Conservation (phyloP, 1,140 invertebrate species). For the Lethocerus indicus region DNA sequence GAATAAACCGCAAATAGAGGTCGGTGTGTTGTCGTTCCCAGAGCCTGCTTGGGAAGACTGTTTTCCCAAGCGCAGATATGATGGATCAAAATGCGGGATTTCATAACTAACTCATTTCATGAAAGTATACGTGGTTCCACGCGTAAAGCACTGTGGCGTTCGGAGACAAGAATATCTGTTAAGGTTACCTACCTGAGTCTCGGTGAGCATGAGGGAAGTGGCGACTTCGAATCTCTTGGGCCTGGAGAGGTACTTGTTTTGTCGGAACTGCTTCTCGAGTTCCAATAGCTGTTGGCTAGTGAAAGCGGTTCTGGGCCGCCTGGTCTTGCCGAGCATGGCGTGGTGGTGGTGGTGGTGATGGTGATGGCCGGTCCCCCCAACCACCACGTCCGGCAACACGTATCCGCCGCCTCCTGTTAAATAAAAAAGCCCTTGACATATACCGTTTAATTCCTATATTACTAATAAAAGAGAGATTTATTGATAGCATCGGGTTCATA, state of each 20-base stretch:
- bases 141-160: too few species aligned
- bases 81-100: background rate
- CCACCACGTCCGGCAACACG: too few species aligned
- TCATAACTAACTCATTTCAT: background rate
- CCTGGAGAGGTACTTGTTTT: constrained; percentile 96
- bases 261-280: constrained; percentile 93
- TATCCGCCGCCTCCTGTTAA: too few species aligned
- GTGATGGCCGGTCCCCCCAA: too few species aligned
- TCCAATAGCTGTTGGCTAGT: constrained; percentile 95
- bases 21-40: background rate
- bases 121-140: background rate
- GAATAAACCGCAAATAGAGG: background rate
- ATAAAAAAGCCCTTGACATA: too few species aligned
- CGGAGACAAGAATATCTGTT: background rate
- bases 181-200: constrained; percentile 68
- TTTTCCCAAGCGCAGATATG: background rate
- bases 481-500: too few species aligned
- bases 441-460: too few species aligned
- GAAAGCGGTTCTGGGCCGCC: constrained; percentile 91
- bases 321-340: constrained; percentile 80
- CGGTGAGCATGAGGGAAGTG: constrained; percentile 90
- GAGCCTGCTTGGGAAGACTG: background rate
- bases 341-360: constrained; percentile 35
- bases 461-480: too few species aligned
- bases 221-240: constrained; percentile 98